phyloP scores from a whole-genome alignment of 1,140 invertebrate species.

The Elysia chlorotica region DNA sequence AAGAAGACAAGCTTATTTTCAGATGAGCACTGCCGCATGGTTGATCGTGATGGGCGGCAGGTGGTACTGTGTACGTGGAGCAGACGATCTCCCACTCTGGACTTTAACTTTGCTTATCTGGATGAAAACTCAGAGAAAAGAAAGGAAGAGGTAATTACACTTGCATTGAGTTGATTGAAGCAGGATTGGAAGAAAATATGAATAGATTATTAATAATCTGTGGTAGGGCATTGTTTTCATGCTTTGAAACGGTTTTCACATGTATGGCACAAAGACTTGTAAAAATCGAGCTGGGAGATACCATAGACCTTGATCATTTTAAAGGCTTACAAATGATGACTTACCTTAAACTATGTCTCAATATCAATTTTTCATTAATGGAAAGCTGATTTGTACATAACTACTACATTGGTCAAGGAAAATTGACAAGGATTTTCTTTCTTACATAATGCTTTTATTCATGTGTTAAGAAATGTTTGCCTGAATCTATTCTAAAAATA shows the following conservation, averaged over 20 bases:
- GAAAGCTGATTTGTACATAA: no score
- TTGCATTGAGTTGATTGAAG: no score
- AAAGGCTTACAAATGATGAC: neutral
- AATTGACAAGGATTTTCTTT: no score
- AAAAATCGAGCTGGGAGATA: neutral
- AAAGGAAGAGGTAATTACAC: conserved; percentile 7
- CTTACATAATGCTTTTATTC: neutral
- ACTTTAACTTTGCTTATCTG: conserved; percentile 32
- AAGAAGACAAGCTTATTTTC: no score
- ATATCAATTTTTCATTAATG: no score
- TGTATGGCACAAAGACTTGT: neutral
- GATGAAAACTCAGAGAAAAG: conserved; percentile 19
- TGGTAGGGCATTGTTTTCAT: no score
- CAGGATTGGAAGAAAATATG: no score
- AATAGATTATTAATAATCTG: no score
- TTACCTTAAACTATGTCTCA: neutral
- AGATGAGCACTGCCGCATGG: conserved; percentile 57
- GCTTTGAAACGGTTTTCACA: neutral
- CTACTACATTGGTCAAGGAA: no score
- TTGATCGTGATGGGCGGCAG: conserved; percentile 51
- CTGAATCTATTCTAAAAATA: no score
- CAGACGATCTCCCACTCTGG: conserved; percentile 22
- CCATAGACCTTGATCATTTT: neutral
- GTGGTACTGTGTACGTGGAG: conserved; percentile 56
- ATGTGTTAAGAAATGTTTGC: neutral